Base-by-base conservation (phyloP, 2,113 vertebrate genomes). In the Plecotus auritus region DNA sequence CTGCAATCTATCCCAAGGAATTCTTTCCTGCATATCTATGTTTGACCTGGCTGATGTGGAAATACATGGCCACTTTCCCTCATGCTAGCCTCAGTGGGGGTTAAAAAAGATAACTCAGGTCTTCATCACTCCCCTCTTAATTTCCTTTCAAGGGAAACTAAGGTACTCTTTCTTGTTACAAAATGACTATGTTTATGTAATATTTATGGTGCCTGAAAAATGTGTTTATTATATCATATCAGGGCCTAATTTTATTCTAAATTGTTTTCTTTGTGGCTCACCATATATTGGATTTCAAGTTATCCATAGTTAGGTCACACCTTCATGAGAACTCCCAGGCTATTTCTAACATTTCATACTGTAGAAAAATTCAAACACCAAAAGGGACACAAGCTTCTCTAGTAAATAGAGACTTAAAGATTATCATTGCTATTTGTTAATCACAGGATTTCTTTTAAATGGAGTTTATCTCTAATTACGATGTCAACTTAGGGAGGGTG, bases 381-480 rank as follows among this genome's bases (percentile, higher is more conserved):
- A 84, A 66, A 94, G 72, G 17, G 7, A 7, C 22, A 13, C 47
- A 73, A 67, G 82, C 13, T 78, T 76, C 37, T 64, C 78, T 22
- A 64, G 54, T 40, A 81, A 93, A 91, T 86, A 69, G 90, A 85
- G 42, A 83, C 3, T 73, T 77, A 28, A 93, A 69, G 9, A 83
- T 64, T 28, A 47, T 88, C 85, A 89, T 61, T 64, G 66, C 32
- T 94, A n/a, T 64, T 92, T 77, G 56, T 54, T 84, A 92, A 93
- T 90, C 69, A 85, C 17, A 73, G 85, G 40, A 73, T 35, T 88
- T 90, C 91, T 86, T 11, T 7, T 37, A 28, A 91, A 84, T 42
- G 64, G 88, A 95, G 35, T 64, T 5, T n/a, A 92, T 76, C 78
- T 74, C 90, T 88, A 94, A 94, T 97, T 88, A 83, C 1, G 16